A percentile compares a stretch with the other conserved stretches of the same genome.
These are phyloP conservation scores for Drosophila tristis DNA, from an alignment of 1,140 invertebrate genomes.

Conservation along the genomic window DNA sequence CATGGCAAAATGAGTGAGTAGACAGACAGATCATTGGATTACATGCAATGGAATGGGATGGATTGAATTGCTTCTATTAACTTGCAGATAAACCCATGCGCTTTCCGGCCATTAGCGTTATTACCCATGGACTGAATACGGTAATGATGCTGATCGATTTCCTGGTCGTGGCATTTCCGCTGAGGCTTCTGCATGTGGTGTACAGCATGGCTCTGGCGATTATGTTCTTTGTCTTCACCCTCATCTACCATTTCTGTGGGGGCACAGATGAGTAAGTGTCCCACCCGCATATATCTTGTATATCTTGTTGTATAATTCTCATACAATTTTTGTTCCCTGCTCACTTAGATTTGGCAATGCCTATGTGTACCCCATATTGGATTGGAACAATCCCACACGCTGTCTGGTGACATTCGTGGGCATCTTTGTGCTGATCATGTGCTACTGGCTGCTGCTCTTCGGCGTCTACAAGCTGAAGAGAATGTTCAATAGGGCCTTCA, in stretches of 20 bases:
- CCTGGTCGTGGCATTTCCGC: constrained; percentile 88
- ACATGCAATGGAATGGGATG: neutral
- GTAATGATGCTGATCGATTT: constrained; percentile 90
- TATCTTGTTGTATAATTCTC: neutral
- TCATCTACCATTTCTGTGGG: constrained; percentile 89
- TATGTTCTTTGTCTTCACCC: constrained; percentile 88
- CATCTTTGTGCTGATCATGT: constrained; percentile 85
- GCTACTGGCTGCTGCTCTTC: constrained; percentile 66
- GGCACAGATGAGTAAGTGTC: constrained; percentile 87
- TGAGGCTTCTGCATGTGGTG: constrained; percentile 88
- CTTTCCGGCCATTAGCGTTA: constrained; percentile 86
- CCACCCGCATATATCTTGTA: constrained; percentile 29
- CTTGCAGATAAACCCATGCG: constrained; percentile 68
- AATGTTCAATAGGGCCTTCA: constrained; percentile 72
- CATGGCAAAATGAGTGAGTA: constrained; percentile 85
- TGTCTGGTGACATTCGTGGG: constrained; percentile 85
- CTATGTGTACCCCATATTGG: constrained; percentile 89
- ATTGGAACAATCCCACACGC: constrained; percentile 87
- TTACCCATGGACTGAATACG: constrained; percentile 90
- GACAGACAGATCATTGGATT: neutral
- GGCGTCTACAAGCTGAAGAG: constrained; percentile 64
- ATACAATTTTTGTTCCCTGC: constrained; percentile 47
- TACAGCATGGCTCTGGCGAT: constrained; percentile 87
- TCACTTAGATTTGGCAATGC: constrained; percentile 86
- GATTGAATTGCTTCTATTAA: constrained; percentile 1